Evolutionary conservation across 30 jellyfish, hydroid and myxozoan genomes (phyloP).

Genomic region (Nemopilema nomurai): DNA sequence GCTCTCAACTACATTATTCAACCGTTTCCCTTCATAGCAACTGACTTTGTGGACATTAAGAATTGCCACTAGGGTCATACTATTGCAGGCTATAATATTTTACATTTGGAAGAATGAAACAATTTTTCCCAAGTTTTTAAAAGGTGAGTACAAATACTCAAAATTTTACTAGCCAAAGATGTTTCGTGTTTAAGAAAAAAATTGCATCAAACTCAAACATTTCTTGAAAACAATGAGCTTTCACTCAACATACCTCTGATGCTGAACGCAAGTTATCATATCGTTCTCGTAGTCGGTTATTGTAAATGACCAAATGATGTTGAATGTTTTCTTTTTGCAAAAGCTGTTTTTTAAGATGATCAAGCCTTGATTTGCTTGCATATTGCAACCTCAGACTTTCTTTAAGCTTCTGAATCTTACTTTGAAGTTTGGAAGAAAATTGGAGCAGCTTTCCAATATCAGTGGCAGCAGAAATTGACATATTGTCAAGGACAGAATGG

Average conservation of each 20-base stretch:
- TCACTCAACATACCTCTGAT: conserved; percentile 30
- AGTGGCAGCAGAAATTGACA: conserved; percentile 45
- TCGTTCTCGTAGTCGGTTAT: conserved; percentile 50
- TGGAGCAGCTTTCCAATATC: conserved; percentile 27
- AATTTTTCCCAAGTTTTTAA: too few species aligned
- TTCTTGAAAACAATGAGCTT: not conserved
- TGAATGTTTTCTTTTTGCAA: conserved; percentile 38
- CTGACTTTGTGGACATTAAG: too few species aligned
- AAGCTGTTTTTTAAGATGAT: conserved; percentile 13
- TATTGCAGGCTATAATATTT: too few species aligned
- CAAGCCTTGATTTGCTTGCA: conserved; percentile 1
- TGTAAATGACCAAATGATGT: conserved; percentile 38
- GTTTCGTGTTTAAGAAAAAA: not conserved
- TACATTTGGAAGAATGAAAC: too few species aligned
- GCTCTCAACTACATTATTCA: too few species aligned
- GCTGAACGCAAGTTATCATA: conserved; percentile 45
- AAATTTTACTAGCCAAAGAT: not conserved
- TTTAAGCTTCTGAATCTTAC: conserved; percentile 33
- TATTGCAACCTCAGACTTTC: conserved; percentile 23
- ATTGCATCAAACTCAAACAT: not conserved
- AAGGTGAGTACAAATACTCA: too few species aligned
- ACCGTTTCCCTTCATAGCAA: too few species aligned
- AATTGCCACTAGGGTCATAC: too few species aligned
- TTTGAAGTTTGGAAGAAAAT: conserved; percentile 25
- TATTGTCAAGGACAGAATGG: not conserved